Conservation (phyloP, 2,113 vertebrate species). For the Odocoileus virginianus region DNA sequence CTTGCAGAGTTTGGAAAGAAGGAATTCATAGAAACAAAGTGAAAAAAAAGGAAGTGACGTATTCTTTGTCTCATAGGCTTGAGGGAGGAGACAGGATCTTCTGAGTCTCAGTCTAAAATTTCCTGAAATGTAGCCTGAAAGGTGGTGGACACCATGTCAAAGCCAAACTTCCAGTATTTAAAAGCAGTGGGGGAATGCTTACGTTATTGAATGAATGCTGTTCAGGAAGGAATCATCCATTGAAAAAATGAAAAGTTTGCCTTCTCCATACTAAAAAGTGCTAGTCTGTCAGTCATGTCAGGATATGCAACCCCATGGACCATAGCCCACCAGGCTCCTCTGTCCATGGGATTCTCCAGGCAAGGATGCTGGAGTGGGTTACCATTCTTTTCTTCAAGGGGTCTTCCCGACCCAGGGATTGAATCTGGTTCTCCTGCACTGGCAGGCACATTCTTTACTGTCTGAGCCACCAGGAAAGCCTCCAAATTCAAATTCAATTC, state of each 20-base stretch:
- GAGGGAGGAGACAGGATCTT: not conserved
- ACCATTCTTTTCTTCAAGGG: not conserved
- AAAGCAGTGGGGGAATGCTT: not conserved
- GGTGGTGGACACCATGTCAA: not conserved
- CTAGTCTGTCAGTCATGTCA: not conserved
- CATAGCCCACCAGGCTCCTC: not conserved
- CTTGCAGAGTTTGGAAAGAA: conserved; percentile 1
- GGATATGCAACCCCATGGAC: not conserved
- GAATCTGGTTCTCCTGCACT: not conserved
- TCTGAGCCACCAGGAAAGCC: not conserved
- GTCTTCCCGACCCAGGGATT: not conserved
- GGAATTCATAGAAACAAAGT: not conserved
- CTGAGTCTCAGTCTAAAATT: not conserved
- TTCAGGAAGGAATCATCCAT: not conserved
- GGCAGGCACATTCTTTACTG: not conserved
- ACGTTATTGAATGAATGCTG: not conserved
- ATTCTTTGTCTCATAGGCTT: not conserved
- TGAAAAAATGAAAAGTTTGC: not conserved
- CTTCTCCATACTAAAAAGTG: not conserved
- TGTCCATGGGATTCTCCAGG: not conserved
- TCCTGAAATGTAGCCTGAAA: not conserved
- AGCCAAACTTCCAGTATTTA: not conserved
- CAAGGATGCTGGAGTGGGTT: not conserved
- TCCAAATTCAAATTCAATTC: not conserved
- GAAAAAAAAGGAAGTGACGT: not conserved